Conservation (phyloP, 2,888 invertebrate genomes). For the Xestoiulus laeticollis region DNA sequence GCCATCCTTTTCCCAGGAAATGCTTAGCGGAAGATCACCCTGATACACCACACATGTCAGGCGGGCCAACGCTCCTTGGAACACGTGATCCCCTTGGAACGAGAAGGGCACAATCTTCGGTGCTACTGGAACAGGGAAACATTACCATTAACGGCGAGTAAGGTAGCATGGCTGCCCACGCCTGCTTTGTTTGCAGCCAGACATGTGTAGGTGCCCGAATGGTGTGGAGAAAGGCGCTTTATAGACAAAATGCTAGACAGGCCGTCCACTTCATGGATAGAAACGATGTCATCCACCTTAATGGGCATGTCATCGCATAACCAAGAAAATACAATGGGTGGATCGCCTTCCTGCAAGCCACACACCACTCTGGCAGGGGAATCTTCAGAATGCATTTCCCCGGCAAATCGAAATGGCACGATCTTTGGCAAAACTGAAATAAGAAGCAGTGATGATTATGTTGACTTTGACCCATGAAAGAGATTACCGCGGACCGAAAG, state of each 20-base stretch:
- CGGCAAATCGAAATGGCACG: slow-evolving; percentile 73
- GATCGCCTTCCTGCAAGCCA: slow-evolving; percentile 60
- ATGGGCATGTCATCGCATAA: slow-evolving; percentile 70
- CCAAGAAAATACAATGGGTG: slow-evolving; percentile 72
- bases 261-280: slow-evolving; percentile 52
- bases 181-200: slow-evolving; percentile 55
- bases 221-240: slow-evolving; percentile 59
- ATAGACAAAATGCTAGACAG: slow-evolving; percentile 69
- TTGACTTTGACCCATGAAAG: slow-evolving; percentile 45
- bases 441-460: neutral
- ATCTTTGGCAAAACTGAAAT: slow-evolving; percentile 78
- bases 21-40: slow-evolving; percentile 51
- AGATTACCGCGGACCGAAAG: slow-evolving; percentile 58
- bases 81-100: slow-evolving; percentile 53
- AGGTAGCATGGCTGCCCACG: slow-evolving; percentile 12
- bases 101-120: slow-evolving; percentile 67
- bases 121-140: slow-evolving; percentile 72
- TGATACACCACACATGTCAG: slow-evolving; percentile 53
- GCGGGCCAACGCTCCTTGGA: slow-evolving; percentile 50
- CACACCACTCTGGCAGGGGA: slow-evolving; percentile 57
- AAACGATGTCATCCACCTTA: slow-evolving; percentile 64
- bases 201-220: slow-evolving; percentile 63
- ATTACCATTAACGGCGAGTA: slow-evolving; percentile 51
- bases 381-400: slow-evolving; percentile 57
- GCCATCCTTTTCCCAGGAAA: slow-evolving; percentile 50